Evolutionary conservation across 2,113 vertebrate genomes (phyloP).

Genomic region (Anoplopoma fimbria): DNA sequence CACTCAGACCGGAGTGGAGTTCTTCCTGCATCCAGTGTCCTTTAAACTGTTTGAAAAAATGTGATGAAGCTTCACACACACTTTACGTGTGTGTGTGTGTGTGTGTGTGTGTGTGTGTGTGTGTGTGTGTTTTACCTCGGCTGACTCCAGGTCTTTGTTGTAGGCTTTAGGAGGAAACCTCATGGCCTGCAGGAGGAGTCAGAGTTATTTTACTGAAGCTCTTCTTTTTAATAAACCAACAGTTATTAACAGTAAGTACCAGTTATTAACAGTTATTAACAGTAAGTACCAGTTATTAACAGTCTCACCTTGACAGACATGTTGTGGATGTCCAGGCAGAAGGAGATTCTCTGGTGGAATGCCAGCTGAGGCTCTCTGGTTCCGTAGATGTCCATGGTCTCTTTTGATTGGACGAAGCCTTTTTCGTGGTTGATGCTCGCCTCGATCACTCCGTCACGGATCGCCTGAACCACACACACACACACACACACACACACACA

Average conservation of each 20-base stretch:
- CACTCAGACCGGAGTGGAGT: too few relatives aligned
- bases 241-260: too few relatives aligned
- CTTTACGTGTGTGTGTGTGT: too few relatives aligned
- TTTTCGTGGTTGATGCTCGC: constrained; percentile 99
- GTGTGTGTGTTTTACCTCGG: constrained; percentile 86
- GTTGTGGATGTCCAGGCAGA: constrained; percentile 99
- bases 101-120: too few relatives aligned
- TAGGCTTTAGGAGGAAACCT: constrained; percentile 98
- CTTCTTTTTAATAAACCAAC: too few relatives aligned
- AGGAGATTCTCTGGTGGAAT: constrained; percentile 98
- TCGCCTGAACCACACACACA: constrained; percentile 85
- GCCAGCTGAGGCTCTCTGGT: constrained; percentile 97
- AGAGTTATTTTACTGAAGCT: too few relatives aligned
- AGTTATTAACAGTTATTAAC: too few relatives aligned
- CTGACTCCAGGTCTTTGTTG: constrained; percentile 99
- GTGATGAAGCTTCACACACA: too few relatives aligned
- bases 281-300: too few relatives aligned
- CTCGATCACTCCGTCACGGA: constrained; percentile 96
- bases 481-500: neutral
- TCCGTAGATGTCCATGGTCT: constrained; percentile 97
- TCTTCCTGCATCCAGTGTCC: too few relatives aligned
- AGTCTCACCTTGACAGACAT: constrained; percentile 96
- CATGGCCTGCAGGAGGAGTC: constrained; percentile 89
- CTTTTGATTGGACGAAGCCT: constrained; percentile 97
- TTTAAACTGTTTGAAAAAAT: too few relatives aligned